Evolutionary conservation across 2,888 invertebrate genomes (phyloP).

Genomic region (Agrochola lota): DNA sequence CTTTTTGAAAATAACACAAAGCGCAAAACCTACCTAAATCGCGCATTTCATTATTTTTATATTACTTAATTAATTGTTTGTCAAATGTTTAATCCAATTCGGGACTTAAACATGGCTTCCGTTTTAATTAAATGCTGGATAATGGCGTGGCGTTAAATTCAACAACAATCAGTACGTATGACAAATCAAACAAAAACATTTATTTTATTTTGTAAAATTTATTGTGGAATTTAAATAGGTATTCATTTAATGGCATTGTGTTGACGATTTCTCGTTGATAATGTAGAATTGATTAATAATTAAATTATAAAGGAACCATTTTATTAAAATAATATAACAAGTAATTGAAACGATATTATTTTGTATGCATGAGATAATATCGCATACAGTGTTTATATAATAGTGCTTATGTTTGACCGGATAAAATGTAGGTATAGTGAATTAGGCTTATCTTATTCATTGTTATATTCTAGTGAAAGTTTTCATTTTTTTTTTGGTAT

Average conservation of each 20-base stretch:
- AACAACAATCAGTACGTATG: neutral
- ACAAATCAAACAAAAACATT: neutral
- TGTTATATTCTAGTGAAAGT: neutral
- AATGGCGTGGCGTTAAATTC: neutral
- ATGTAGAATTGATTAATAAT: neutral
- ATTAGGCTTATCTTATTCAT: neutral
- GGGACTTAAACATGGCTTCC: constrained; percentile 9
- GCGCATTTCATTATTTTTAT: constrained; percentile 32
- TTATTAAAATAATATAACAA: neutral
- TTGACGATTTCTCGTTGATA: neutral
- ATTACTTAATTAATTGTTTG: constrained; percentile 14
- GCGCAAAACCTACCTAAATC: constrained; percentile 13
- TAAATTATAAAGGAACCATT: neutral
- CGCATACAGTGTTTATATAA: neutral
- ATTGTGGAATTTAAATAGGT: neutral
- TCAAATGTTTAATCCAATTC: constrained; percentile 12
- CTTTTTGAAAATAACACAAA: neutral
- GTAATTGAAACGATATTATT: neutral
- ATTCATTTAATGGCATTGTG: neutral
- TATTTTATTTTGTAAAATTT: constrained; percentile 3
- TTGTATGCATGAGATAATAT: neutral
- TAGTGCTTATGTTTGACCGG: neutral
- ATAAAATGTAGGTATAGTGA: neutral
- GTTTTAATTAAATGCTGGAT: constrained; percentile 37
- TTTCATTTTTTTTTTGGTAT: neutral